These are phyloP conservation scores for Bhutanitis thaidina DNA, from an alignment of 2,888 invertebrate species.

Conservation along the genomic window DNA sequence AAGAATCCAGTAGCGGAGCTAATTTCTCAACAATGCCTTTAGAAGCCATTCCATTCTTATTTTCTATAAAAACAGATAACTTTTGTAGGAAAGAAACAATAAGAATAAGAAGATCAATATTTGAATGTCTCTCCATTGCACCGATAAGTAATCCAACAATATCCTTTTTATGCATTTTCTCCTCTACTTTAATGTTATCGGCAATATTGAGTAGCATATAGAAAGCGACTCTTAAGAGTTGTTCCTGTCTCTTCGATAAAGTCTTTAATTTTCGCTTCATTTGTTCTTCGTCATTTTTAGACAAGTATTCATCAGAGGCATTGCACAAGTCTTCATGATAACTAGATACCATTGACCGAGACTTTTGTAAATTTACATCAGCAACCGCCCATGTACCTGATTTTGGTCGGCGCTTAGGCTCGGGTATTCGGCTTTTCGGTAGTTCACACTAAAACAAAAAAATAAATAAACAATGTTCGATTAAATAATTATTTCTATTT, in stretches of 20 bases:
- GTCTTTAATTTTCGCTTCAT: slow-evolving; percentile 87
- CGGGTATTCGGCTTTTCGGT: slow-evolving; percentile 85
- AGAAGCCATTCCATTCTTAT: slow-evolving; percentile 94
- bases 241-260: slow-evolving; percentile 95
- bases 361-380: slow-evolving; percentile 76
- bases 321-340: slow-evolving; percentile 83
- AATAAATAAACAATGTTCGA: too few species aligned
- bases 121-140: slow-evolving; percentile 91
- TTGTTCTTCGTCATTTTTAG: slow-evolving; percentile 86
- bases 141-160: slow-evolving; percentile 92
- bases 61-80: slow-evolving; percentile 95
- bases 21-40: slow-evolving; percentile 90
- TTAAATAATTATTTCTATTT: too few species aligned
- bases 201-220: slow-evolving; percentile 97
- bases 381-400: slow-evolving; percentile 86
- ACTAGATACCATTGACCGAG: slow-evolving; percentile 82
- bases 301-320: slow-evolving; percentile 66
- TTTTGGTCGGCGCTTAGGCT: slow-evolving; percentile 86
- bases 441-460: slow-evolving; percentile 76
- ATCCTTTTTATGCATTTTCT: slow-evolving; percentile 97
- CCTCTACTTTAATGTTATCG: slow-evolving; percentile 96
- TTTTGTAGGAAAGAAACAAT: slow-evolving; percentile 97
- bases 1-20: slow-evolving; percentile 85
- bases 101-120: slow-evolving; percentile 92
- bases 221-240: slow-evolving; percentile 93